A percentile compares a stretch with the other conserved stretches of the same genome.
Evolutionary conservation across 2,888 invertebrate genomes (phyloP).

Genomic region (Drosophila flavopinicola): DNA sequence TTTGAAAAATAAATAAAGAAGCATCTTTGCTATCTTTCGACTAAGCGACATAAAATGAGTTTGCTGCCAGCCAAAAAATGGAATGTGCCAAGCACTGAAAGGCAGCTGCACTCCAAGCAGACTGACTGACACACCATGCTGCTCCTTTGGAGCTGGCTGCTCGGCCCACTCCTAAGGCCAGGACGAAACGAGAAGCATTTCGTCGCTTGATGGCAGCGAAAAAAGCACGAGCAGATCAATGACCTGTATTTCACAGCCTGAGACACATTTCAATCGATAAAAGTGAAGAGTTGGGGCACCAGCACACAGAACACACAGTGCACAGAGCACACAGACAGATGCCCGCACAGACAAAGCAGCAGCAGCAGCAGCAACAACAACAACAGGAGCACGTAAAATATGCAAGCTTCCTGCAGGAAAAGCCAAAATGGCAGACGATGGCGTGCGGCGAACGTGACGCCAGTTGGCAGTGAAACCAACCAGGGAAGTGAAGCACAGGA

Average conservation of each 20-base stretch:
- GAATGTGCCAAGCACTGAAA: not conserved
- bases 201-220: slow-evolving; percentile 53
- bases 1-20: too few species aligned
- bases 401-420: slow-evolving; percentile 78
- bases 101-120: slow-evolving; percentile 8
- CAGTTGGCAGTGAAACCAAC: slow-evolving; percentile 46
- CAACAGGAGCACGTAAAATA: slow-evolving; percentile 62
- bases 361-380: slow-evolving; percentile 30
- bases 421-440: slow-evolving; percentile 66
- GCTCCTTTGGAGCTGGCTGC: slow-evolving; percentile 5
- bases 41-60: too few species aligned
- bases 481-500: too few species aligned
- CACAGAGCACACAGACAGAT: slow-evolving; percentile 34
- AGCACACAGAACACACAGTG: slow-evolving; percentile 48
- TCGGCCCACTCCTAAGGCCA: slow-evolving; percentile 15
- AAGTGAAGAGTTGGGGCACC: slow-evolving; percentile 79
- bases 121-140: slow-evolving; percentile 12
- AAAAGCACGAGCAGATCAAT: slow-evolving; percentile 82
- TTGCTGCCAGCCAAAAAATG: not conserved
- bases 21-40: too few species aligned
- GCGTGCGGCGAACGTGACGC: slow-evolving; percentile 54
- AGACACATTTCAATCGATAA: slow-evolving; percentile 85
- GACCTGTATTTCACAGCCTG: slow-evolving; percentile 84
- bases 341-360: slow-evolving; percentile 33
- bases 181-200: slow-evolving; percentile 37